These are phyloP conservation scores for Lepidurus couesii DNA, from an alignment of 1,140 invertebrate species.

Conservation along the genomic window DNA sequence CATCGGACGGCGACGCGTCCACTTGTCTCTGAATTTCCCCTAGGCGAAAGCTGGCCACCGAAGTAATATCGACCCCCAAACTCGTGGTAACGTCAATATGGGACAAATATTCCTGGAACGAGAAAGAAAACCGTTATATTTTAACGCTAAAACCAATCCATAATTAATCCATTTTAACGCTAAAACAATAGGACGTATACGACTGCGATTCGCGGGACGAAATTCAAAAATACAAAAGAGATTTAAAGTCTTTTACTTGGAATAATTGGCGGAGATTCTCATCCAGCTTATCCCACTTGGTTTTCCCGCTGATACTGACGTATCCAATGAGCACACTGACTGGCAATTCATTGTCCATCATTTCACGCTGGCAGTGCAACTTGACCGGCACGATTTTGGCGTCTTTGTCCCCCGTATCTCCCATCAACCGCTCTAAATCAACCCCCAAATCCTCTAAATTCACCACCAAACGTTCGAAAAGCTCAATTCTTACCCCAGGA, in stretches of 20 bases:
- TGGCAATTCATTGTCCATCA: slow-evolving; percentile 41
- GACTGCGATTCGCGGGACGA: neutral
- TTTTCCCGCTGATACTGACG: slow-evolving; percentile 83
- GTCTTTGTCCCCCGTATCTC: slow-evolving; percentile 62
- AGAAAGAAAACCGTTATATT: neutral
- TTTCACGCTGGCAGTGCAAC: slow-evolving; percentile 9
- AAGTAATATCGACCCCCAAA: slow-evolving; percentile 81
- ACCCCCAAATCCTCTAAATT: neutral
- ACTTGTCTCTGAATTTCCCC: slow-evolving; percentile 67
- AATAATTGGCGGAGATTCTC: slow-evolving; percentile 83
- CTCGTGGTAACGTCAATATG: slow-evolving; percentile 87
- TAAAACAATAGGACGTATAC: neutral
- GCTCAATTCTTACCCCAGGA: neutral
- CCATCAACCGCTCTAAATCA: slow-evolving; percentile 38
- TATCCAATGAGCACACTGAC: slow-evolving; percentile 67
- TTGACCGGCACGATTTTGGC: slow-evolving; percentile 53
- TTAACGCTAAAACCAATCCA: no score
- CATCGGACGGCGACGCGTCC: slow-evolving; percentile 51
- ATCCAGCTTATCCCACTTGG: slow-evolving; percentile 91
- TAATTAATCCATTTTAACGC: neutral
- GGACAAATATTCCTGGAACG: slow-evolving; percentile 70
- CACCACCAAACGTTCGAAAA: neutral
- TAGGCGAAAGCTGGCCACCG: slow-evolving; percentile 84
- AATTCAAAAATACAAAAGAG: neutral
- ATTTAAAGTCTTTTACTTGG: slow-evolving; percentile 53